phyloP scores from a whole-genome alignment of 2,888 invertebrate genomes.

The Thereva unica region DNA sequence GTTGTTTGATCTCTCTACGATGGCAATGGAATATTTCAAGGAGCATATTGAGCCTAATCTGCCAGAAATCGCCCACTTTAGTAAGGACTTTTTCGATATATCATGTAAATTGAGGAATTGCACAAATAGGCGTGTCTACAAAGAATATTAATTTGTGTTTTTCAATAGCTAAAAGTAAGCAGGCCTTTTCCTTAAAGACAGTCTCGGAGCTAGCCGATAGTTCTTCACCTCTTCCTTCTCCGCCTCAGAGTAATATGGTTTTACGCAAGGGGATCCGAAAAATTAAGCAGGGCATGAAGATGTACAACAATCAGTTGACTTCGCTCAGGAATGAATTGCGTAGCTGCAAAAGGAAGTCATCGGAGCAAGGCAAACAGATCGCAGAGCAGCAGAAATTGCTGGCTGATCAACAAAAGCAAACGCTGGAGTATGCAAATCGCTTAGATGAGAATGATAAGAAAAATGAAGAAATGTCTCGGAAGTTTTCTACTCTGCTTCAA shows the following conservation, averaged over 20 bases:
- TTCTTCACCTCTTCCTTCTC: constrained; percentile 62
- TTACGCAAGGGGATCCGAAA: constrained; percentile 82
- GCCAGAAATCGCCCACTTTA: constrained; percentile 87
- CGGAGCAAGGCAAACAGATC: constrained; percentile 83
- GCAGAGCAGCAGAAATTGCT: constrained; percentile 74
- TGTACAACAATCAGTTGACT: constrained; percentile 81
- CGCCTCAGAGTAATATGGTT: constrained; percentile 84
- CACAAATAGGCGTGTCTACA: background rate
- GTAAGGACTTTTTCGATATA: constrained; percentile 77
- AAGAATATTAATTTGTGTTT: constrained; percentile 43
- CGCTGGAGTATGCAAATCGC: constrained; percentile 79
- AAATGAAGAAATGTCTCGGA: constrained; percentile 85
- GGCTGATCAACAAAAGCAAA: constrained; percentile 75
- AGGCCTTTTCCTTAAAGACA: constrained; percentile 49
- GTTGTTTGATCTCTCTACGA: constrained; percentile 90
- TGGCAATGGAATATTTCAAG: constrained; percentile 98
- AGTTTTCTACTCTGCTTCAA: constrained; percentile 84
- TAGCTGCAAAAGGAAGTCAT: constrained; percentile 79
- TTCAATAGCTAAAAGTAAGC: constrained; percentile 48
- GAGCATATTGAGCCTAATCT: constrained; percentile 89
- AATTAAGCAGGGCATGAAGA: constrained; percentile 88
- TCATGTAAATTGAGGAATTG: constrained; percentile 51
- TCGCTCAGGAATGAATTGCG: constrained; percentile 78
- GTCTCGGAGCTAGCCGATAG: constrained; percentile 54
- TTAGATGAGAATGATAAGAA: constrained; percentile 89